Percentiles rank a stretch among this genome's conserved stretches.
Evolutionary conservation across 2,113 vertebrate genomes (phyloP).

Genomic region (Elachura formosa): DNA sequence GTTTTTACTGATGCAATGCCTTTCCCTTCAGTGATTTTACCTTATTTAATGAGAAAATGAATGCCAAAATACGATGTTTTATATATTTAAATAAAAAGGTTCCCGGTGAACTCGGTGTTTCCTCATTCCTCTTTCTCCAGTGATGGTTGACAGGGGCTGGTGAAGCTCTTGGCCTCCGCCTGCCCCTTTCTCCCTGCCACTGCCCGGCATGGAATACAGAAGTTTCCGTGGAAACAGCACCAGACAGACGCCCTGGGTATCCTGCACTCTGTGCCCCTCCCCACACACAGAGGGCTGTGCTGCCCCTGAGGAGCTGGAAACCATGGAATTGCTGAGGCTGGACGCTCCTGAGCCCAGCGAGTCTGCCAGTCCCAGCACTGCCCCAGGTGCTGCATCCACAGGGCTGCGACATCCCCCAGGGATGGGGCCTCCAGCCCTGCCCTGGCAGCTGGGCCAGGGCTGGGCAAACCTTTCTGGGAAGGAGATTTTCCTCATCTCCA

Average conservation of each 20-base stretch:
- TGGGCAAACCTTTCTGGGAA: background rate
- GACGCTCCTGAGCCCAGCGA: fast-evolving
- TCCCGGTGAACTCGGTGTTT: background rate
- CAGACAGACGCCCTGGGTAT: background rate
- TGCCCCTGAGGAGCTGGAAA: background rate
- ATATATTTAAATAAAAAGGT: slow-evolving; percentile 61
- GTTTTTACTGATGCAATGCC: slow-evolving; percentile 22
- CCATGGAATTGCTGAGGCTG: background rate
- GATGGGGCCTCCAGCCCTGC: background rate
- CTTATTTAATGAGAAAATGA: slow-evolving; percentile 30
- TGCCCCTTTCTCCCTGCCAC: background rate
- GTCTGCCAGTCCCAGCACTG: background rate
- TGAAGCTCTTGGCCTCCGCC: background rate
- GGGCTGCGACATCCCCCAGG: background rate
- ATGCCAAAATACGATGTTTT: slow-evolving; percentile 22
- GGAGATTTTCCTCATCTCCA: background rate
- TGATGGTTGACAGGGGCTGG: background rate
- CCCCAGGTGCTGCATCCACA: background rate
- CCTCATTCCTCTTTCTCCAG: background rate
- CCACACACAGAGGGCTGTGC: no score
- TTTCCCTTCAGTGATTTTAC: slow-evolving; percentile 26
- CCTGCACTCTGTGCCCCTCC: background rate
- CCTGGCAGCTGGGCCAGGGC: background rate
- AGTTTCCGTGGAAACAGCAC: background rate
- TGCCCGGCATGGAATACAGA: background rate